Conservation (phyloP, 2,113 vertebrate genomes). For the Sitta europaea region DNA sequence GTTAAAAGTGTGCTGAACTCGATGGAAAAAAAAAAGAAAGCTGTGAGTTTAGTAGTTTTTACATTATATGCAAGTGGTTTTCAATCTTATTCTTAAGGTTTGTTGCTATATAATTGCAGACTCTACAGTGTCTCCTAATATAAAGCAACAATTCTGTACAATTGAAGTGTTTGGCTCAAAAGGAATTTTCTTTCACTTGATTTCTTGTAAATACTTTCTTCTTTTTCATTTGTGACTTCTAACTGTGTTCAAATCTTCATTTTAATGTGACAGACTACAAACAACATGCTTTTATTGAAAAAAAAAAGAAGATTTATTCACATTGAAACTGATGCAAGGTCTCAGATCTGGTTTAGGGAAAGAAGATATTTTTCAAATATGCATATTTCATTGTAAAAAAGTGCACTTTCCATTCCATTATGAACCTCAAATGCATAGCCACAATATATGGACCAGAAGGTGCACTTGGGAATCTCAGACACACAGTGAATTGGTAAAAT, state of each 20-base stretch:
- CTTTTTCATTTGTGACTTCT: slow-evolving; percentile 10
- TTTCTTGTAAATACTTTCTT: slow-evolving; percentile 31
- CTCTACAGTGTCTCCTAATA: neutral
- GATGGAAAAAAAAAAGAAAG: neutral
- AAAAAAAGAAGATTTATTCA: slow-evolving; percentile 15
- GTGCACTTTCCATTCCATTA: neutral
- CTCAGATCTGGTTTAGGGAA: slow-evolving; percentile 36
- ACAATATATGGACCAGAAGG: neutral
- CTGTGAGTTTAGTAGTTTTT: neutral
- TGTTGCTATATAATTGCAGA: neutral
- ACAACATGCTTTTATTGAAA: slow-evolving; percentile 9
- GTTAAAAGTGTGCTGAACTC: neutral
- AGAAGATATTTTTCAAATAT: neutral
- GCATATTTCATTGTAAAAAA: neutral
- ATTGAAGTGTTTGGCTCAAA: neutral
- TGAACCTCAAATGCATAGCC: neutral
- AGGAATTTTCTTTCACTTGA: neutral
- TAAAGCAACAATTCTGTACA: neutral
- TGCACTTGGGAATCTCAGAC: neutral
- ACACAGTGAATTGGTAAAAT: neutral
- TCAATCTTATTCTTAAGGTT: neutral
- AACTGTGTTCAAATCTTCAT: neutral
- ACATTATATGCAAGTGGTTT: neutral
- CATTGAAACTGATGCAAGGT: neutral
- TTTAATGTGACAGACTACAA: slow-evolving; percentile 30